These are phyloP conservation scores for Drosophila seclusa DNA, from an alignment of 2,888 invertebrate genomes.

Conservation along the genomic window DNA sequence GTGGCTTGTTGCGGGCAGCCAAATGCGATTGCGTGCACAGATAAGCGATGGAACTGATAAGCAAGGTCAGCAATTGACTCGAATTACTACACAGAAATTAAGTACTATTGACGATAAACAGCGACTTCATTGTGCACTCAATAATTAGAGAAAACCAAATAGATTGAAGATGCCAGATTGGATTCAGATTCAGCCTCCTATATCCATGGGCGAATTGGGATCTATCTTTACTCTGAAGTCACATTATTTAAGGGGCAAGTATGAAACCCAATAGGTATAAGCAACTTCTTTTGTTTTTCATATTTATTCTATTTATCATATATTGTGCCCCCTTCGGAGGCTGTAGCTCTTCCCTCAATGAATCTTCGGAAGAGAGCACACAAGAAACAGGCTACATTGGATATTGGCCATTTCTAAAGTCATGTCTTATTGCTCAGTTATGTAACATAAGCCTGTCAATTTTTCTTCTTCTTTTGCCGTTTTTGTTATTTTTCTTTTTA, in stretches of 20 bases:
- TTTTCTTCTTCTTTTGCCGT: conserved; percentile 25
- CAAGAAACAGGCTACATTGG: background rate
- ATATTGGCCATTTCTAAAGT: background rate
- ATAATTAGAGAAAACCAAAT: background rate
- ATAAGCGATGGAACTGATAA: conserved; percentile 24
- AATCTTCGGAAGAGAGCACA: background rate
- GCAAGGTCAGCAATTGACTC: conserved; percentile 3
- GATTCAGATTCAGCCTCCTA: background rate
- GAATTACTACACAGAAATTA: background rate
- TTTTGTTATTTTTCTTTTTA: background rate
- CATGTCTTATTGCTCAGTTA: background rate
- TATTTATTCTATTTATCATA: background rate
- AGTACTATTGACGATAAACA: background rate
- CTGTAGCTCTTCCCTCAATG: background rate
- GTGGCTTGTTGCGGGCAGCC: background rate
- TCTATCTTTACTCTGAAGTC: background rate
- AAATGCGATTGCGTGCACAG: conserved; percentile 1
- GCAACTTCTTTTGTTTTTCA: background rate
- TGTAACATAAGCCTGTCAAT: conserved; percentile 40
- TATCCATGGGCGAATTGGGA: background rate
- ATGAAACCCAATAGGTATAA: background rate
- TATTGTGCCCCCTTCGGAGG: background rate
- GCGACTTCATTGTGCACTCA: background rate
- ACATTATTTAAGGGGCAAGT: background rate
- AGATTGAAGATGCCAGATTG: background rate